Base-by-base conservation (phyloP, 2,797 vertebrate genomes). In the Epinephelus coioides region DNA sequence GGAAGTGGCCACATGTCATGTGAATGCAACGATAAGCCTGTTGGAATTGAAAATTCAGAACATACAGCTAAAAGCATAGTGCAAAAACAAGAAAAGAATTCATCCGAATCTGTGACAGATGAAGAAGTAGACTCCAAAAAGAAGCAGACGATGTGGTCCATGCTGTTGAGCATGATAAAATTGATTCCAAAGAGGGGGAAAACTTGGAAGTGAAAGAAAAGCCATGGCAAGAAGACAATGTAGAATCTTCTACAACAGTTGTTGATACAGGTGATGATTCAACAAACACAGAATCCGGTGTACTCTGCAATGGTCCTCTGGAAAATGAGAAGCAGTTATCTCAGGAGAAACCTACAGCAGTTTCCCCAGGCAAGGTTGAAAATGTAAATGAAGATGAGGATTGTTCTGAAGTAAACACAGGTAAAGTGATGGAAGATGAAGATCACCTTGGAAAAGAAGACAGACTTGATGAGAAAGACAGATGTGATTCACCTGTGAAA, bases 271-370 rank as follows among this genome's bases (percentile, higher is more conserved):
- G 3, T 64, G 66, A 81, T 69, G 56, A 73, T 68, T 73, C 63
- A 49, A 66, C 56, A 66, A 69, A 69, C 2, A 30, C 54, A 55
- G 40, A 81, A 27, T 63, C 40, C 0, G 34, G 14, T 62, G 8
- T 43, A 9, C 4, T 64, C 30, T 63, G 50, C 47, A 70, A 62
- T 77, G 74, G n/a, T 73, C 21, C 69, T 86, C 51, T 76, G 38
- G 55, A 83, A 81, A 69, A 76, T 53, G 44, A 88, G 25, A 73
- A 63, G 19, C 73, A 13, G 10, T 19, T 61, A 18, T 59, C 64
- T 54, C 13, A 2, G 25, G 51, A 87, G 46, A 71, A 82, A 56
- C 30, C 43, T 47, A 19, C 50, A 66, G n/a, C 50, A 59, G 17
- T 69, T 53, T 76, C 65, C 30, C 43, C 27, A 51, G 50, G 8